Evolutionary conservation across 2,113 vertebrate genomes (phyloP).

Genomic region (Emydura subglobosa): DNA sequence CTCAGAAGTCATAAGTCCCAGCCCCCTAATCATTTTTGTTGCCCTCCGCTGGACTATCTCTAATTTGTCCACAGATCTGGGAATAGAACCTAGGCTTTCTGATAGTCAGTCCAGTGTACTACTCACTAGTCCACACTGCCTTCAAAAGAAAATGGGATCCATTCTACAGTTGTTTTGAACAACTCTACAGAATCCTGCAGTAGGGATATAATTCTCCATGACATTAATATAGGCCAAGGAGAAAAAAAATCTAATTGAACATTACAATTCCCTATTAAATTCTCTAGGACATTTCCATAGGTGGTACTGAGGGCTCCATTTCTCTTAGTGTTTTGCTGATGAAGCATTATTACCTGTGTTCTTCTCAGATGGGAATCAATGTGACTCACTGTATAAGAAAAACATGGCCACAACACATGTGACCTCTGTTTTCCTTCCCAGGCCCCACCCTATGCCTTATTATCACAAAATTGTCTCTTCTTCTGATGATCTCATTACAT

Average conservation of each 20-base stretch:
- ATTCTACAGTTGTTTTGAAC: background rate
- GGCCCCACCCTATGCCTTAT: background rate
- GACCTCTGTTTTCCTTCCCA: background rate
- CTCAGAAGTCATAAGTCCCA: too few relatives aligned
- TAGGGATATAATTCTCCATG: background rate
- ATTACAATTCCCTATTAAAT: background rate
- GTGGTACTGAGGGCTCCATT: accelerated
- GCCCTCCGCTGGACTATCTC: too few relatives aligned
- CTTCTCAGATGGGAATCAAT: background rate
- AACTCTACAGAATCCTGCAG: background rate
- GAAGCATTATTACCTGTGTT: constrained; percentile 14
- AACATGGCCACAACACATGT: background rate
- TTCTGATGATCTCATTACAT: constrained; percentile 35
- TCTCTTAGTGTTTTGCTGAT: background rate
- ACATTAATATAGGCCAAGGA: background rate
- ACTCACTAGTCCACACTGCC: background rate
- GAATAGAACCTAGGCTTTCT: background rate
- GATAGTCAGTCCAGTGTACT: background rate
- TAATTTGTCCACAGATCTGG: background rate
- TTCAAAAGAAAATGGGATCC: background rate
- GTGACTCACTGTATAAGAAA: background rate
- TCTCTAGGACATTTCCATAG: background rate
- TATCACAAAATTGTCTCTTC: constrained; percentile 37
- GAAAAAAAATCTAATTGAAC: background rate
- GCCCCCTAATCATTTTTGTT: too few relatives aligned